Conservation (phyloP, 2,888 invertebrate genomes). For the Operophtera brumata region DNA sequence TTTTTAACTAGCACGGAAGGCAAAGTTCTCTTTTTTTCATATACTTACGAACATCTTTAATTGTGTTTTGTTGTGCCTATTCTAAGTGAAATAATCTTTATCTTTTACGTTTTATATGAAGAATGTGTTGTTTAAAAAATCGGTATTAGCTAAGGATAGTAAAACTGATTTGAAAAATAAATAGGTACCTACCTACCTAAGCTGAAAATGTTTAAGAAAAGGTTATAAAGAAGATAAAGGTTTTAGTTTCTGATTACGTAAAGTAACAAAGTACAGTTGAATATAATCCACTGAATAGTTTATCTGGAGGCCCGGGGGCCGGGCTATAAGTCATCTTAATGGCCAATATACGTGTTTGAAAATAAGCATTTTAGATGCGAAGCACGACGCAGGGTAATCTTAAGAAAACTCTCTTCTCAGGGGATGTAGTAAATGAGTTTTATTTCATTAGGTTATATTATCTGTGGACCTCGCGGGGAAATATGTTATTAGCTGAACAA, state of each 20-base stretch:
- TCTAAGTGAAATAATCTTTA: too few relatives aligned
- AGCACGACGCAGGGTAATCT: conserved; percentile 30
- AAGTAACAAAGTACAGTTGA: conserved; percentile 23
- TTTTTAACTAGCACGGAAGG: too few relatives aligned
- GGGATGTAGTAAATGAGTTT: conserved; percentile 23
- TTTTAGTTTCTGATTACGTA: conserved; percentile 3
- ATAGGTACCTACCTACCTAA: too few relatives aligned
- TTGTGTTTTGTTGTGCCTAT: too few relatives aligned
- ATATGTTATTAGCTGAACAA: conserved; percentile 18
- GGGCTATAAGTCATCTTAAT: conserved; percentile 31
- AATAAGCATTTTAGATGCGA: conserved; percentile 26
- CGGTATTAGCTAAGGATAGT: too few relatives aligned
- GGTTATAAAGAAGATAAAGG: conserved; percentile 1
- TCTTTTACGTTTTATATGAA: too few relatives aligned
- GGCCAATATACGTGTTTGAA: conserved; percentile 30
- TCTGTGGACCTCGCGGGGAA: background rate
- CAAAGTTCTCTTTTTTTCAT: too few relatives aligned
- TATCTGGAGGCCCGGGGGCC: conserved; percentile 18
- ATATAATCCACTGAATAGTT: conserved; percentile 30
- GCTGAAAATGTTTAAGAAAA: background rate
- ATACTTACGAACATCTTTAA: too few relatives aligned
- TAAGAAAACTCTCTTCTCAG: conserved; percentile 23
- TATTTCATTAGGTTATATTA: conserved; percentile 20
- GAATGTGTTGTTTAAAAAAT: too few relatives aligned
- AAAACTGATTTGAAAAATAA: too few relatives aligned